Evolutionary conservation across 2,888 invertebrate genomes (phyloP).

Genomic region (Oscheius myriophilus): DNA sequence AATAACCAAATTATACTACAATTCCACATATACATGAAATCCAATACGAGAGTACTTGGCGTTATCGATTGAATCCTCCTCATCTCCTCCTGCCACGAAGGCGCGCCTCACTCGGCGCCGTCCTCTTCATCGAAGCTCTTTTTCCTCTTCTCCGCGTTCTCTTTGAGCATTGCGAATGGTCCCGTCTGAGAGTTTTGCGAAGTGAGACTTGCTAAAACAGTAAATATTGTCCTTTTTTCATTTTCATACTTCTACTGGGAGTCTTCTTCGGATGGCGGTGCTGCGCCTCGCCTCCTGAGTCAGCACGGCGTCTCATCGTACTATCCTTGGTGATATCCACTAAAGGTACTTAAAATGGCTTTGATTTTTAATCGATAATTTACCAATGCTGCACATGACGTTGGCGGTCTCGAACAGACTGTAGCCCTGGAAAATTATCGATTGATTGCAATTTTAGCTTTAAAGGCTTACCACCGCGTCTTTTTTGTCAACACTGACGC

Average conservation of each 20-base stretch:
- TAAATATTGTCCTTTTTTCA: neutral
- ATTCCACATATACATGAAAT: too few species aligned
- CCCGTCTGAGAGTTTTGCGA: constrained; percentile 16
- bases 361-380: neutral
- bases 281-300: neutral
- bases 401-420: constrained; percentile 29
- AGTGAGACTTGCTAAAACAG: constrained; percentile 9
- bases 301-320: constrained; percentile 5
- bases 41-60: too few species aligned
- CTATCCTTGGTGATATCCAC: constrained; percentile 31
- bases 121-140: constrained; percentile 28
- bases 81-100: too few species aligned
- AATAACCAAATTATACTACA: too few species aligned
- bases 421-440: constrained; percentile 20
- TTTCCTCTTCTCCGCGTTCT: constrained; percentile 29
- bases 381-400: constrained; percentile 31
- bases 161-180: constrained; percentile 28
- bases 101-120: neutral
- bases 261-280: constrained; percentile 20
- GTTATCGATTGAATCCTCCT: too few species aligned
- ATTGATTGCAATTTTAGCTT: neutral
- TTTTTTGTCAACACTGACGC: constrained; percentile 3
- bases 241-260: constrained; percentile 7
- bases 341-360: neutral
- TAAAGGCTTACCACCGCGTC: constrained; percentile 14